Evolutionary conservation across 2,797 vertebrate genomes (phyloP).

Genomic region (Nothura maculosa): DNA sequence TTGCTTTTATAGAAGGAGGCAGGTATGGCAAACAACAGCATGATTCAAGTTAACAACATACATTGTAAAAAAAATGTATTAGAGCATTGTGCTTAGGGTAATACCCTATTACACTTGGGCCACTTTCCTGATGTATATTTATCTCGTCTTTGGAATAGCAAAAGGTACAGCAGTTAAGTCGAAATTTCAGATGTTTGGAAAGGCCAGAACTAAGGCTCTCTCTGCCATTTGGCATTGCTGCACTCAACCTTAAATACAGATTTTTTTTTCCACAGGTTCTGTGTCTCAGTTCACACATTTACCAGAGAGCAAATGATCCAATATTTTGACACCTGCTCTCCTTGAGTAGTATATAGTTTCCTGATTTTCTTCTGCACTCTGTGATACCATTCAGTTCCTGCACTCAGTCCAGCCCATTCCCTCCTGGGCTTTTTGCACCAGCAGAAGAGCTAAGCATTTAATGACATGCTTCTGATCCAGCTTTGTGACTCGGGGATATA

Average conservation of each 20-base stretch:
- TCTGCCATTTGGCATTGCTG: neutral
- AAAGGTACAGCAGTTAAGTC: neutral
- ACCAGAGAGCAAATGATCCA: neutral
- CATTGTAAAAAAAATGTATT: neutral
- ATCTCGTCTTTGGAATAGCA: neutral
- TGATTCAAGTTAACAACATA: neutral
- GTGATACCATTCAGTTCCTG: neutral
- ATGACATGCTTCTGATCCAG: neutral
- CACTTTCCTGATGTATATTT: neutral
- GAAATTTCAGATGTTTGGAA: neutral
- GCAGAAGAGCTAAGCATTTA: neutral
- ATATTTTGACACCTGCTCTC: neutral
- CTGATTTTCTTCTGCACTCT: neutral
- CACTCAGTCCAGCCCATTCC: neutral
- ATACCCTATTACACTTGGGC: rapidly evolving
- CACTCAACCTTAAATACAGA: neutral
- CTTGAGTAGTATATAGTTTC: neutral
- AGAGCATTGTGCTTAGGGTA: neutral
- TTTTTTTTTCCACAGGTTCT: neutral
- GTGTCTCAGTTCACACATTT: neutral
- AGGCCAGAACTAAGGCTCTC: neutral
- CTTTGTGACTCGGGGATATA: neutral
- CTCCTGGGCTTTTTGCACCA: neutral
- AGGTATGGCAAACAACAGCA: neutral
- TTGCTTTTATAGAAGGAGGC: neutral